Evolutionary conservation across 2,113 vertebrate genomes (phyloP), one percentile per base, ranked within the genome.

Genomic region (Probosciger aterrimus): DNA sequence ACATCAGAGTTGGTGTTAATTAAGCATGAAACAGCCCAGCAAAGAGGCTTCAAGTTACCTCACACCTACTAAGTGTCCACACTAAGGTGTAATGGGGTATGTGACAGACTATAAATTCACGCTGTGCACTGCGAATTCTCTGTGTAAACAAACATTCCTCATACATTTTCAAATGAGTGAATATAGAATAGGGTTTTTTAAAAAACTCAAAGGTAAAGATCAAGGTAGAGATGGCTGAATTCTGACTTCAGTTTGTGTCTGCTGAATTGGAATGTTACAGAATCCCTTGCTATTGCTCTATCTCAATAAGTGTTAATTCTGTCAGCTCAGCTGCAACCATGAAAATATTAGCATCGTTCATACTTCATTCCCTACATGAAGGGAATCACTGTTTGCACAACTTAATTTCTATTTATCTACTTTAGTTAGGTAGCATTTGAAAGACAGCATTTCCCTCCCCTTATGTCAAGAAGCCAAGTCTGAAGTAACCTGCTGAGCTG

Each of bases 51-150:
- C 79, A 9, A 2, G 22, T 74, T 67, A 53, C 53, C 82, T 93
- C 91, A 81, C 88, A 90, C 84, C 88, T 87, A 14, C 91, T 18
- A 63, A 93, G 83, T 59, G 91, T 90, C 96, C 95, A 70, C 73
- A 37, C 49, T 37, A 53, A 77, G 82, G 82, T 81, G 96, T 93
- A 93, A 94, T 77, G 86, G 80, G 52, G 82, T 77, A 81, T 70
- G 71, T 33, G 82, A 93, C 47, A 73, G 71, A 37, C 96, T 67
- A 53, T 90, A 86, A 92, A 92, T 83, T 88, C 92, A 77, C 71
- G 44, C 49, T 7, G 33, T 17, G 82, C 28, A 15, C 68, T 46
- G 71, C n/a, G 74, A 77, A 65, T 41, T 70, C 75, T 71, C 46
- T 43, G 8, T 23, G 59, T 33, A 93, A 96, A 90, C 75, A 82